Evolutionary conservation across 2,797 vertebrate genomes (phyloP).

Genomic region (Serranus cabrilla): DNA sequence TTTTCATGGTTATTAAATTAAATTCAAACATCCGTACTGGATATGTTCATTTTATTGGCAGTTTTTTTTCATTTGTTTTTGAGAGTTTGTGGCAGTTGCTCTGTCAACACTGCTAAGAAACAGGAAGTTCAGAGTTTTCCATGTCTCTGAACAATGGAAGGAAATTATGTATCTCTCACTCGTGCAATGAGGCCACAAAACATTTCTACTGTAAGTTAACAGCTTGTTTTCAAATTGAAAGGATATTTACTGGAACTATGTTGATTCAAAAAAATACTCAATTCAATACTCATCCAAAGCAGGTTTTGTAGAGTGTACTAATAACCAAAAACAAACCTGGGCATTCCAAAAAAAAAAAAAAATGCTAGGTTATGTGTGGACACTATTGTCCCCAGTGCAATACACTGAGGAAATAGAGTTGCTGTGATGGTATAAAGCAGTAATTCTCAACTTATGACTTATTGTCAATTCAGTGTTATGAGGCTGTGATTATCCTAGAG

Average conservation of each 20-base stretch:
- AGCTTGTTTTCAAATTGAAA: neutral
- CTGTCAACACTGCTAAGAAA: slow-evolving; percentile 23
- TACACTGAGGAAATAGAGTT: neutral
- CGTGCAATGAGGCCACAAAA: neutral
- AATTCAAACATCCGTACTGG: neutral
- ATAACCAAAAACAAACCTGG: neutral
- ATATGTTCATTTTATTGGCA: neutral
- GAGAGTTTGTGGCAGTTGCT: slow-evolving; percentile 12
- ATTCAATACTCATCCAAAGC: neutral
- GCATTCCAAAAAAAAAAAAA: neutral
- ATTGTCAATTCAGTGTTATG: too few relatives aligned
- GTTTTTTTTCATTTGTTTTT: slow-evolving; percentile 1
- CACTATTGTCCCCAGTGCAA: neutral
- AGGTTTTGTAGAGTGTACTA: too few relatives aligned
- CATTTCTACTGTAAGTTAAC: neutral
- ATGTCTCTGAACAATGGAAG: slow-evolving; percentile 75
- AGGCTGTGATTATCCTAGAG: too few relatives aligned
- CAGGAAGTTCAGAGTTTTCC: slow-evolving; percentile 65
- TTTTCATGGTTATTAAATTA: neutral
- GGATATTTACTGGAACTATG: neutral
- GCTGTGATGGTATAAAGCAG: neutral
- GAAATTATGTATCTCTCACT: slow-evolving; percentile 66
- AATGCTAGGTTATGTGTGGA: neutral
- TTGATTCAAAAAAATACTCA: neutral
- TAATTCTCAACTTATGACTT: too few relatives aligned